These are phyloP conservation scores for Eurypyga helias DNA, from an alignment of 2,113 vertebrate genomes.

Conservation along the genomic window DNA sequence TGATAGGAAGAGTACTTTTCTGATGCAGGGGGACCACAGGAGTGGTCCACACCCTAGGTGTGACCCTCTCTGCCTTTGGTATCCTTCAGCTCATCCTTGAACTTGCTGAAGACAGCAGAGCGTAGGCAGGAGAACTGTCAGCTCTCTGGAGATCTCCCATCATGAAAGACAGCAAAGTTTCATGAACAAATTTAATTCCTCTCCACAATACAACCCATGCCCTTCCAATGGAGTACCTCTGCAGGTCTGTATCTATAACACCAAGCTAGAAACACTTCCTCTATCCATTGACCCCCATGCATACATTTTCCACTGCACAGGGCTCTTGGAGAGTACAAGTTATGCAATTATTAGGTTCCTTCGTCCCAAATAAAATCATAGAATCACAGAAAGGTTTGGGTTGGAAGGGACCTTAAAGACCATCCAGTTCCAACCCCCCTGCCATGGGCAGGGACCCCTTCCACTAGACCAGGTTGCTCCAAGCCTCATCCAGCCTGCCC, in stretches of 20 bases:
- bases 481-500: no score
- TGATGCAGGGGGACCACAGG: background rate
- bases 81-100: background rate
- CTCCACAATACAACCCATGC: background rate
- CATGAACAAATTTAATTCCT: background rate
- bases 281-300: background rate
- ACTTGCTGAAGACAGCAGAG: background rate
- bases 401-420: no score
- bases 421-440: no score
- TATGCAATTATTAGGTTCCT: background rate
- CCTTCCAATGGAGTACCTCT: background rate
- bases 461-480: no score
- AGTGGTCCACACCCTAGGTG: background rate
- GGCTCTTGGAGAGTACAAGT: background rate
- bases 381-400: no score
- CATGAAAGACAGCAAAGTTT: background rate
- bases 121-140: background rate
- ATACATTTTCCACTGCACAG: background rate
- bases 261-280: background rate
- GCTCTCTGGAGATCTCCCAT: background rate
- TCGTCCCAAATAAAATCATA: background rate
- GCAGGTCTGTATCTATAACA: background rate
- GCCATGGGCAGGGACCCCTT: no score
- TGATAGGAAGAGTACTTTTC: background rate
- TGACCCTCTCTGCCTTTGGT: background rate